Conservation (phyloP, 2,888 invertebrate species). For the Cantharis nigra region DNA sequence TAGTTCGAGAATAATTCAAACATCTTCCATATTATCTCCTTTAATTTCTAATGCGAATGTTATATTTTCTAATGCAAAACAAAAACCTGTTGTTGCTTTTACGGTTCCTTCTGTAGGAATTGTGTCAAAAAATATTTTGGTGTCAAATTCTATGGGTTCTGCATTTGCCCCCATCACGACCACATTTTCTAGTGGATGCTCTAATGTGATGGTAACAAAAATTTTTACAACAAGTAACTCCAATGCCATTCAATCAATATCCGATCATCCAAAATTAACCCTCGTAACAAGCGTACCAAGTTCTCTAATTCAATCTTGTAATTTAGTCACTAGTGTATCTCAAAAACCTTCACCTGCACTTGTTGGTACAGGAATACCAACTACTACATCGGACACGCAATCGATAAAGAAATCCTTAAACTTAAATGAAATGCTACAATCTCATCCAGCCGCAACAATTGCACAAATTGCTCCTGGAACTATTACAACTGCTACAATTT, state of each 20-base stretch:
- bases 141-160: slow-evolving; percentile 23
- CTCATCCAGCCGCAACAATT: slow-evolving; percentile 54
- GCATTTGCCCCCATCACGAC: slow-evolving; percentile 3
- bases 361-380: not conserved
- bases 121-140: slow-evolving; percentile 11
- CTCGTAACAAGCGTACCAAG: slow-evolving; percentile 43
- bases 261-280: slow-evolving; percentile 47
- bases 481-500: slow-evolving; percentile 54
- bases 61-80: slow-evolving; percentile 3
- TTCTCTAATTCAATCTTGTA: slow-evolving; percentile 33
- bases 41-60: not conserved
- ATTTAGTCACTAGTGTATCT: slow-evolving; percentile 14
- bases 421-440: slow-evolving; percentile 56
- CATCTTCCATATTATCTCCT: slow-evolving; percentile 39
- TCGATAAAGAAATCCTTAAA: slow-evolving; percentile 48
- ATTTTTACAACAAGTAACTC: slow-evolving; percentile 36
- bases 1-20: slow-evolving; percentile 45
- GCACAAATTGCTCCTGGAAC: slow-evolving; percentile 53
- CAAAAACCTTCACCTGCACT: slow-evolving; percentile 14
- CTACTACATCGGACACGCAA: not conserved
- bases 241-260: slow-evolving; percentile 44
- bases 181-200: slow-evolving; percentile 7
- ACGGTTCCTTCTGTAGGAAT: slow-evolving; percentile 21
- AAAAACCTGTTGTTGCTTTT: slow-evolving; percentile 10
- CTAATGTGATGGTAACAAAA: slow-evolving; percentile 34